Evolutionary conservation across 2,888 invertebrate genomes (phyloP), one percentile per base, ranked within the genome.

Genomic region (Heliconius charithonia): DNA sequence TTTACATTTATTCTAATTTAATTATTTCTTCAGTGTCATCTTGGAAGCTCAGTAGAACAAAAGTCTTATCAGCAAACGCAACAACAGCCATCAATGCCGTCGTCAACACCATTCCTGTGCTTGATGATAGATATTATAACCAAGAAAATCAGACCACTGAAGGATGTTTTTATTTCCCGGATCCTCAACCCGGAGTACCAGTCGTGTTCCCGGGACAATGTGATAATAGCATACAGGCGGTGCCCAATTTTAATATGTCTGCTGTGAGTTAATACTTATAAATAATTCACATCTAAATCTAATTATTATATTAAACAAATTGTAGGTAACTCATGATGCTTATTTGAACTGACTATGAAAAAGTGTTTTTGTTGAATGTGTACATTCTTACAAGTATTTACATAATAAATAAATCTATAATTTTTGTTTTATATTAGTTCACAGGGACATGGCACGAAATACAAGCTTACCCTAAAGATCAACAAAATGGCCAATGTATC

Each of bases 401-500:
- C 41, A 4, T 45, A 3, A 45, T 51, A 51, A 9, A 51, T 22
- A 22, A 51, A 22, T 51, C 7, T 12, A 29, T 13, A 59, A 62
- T 41, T 59, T 75, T 75, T 74, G 62, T 45, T 51, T 51, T 70
- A 63, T 85, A 84, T 10, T 66, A 86, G 86, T 87, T 86, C 79
- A 51, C 78, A 77, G 86, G 86, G 13, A 62, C 77, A 4, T 87
- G 87, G 87, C 80, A 85, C 59, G 87, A 87, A 83, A 83, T 85
- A 22, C 81, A 85, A 74, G 83, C 86, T 2, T 87, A 87, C 59
- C 86, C 85, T 4, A 90, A 89, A 79, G 85, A 85, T 2, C 84
- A 88, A 29, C 88, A 89, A 77, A 80, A 86, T 2, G 92, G 93
- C 6, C 87, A 90, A 22, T 94, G 94, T 75, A 82, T 91, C 37